Conservation (phyloP, 1,140 invertebrate genomes). For the Drosophila lacteicornis region DNA sequence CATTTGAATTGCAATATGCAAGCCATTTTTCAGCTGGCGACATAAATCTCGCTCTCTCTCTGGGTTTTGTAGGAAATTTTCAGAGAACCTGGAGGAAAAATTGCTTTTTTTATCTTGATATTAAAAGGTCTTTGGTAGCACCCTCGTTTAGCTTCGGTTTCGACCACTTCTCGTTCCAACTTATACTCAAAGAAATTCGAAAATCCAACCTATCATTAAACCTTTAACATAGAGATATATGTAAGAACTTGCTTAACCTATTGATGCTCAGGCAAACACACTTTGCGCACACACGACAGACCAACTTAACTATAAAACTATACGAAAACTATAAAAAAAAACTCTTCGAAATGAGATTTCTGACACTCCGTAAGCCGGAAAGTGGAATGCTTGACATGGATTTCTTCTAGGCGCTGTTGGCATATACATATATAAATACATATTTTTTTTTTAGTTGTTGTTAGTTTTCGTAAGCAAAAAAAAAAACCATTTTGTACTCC, state of each 20-base stretch:
- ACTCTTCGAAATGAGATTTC: slow-evolving; percentile 27
- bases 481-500: slow-evolving; percentile 11
- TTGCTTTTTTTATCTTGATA: no score
- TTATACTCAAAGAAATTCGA: slow-evolving; percentile 20
- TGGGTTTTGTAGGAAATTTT: no score
- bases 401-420: slow-evolving; percentile 56
- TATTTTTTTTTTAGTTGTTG: slow-evolving; percentile 66
- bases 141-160: not conserved
- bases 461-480: slow-evolving; percentile 75
- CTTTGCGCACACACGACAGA: slow-evolving; percentile 61
- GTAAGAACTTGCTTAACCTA: slow-evolving; percentile 20
- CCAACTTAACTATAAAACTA: slow-evolving; percentile 7
- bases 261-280: slow-evolving; percentile 58
- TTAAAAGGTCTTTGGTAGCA: no score
- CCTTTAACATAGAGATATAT: slow-evolving; percentile 6
- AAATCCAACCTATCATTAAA: not conserved
- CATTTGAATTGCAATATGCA: no score
- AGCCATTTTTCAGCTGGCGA: no score
- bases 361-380: slow-evolving; percentile 33
- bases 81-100: no score
- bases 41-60: no score
- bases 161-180: not conserved
- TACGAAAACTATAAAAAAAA: not conserved
- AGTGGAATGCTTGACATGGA: slow-evolving; percentile 53
- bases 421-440: slow-evolving; percentile 17